Percentiles rank a stretch among this genome's conserved stretches.
Evolutionary conservation across 2,888 invertebrate species (phyloP).

Genomic region (Hirudinaria manillensis): DNA sequence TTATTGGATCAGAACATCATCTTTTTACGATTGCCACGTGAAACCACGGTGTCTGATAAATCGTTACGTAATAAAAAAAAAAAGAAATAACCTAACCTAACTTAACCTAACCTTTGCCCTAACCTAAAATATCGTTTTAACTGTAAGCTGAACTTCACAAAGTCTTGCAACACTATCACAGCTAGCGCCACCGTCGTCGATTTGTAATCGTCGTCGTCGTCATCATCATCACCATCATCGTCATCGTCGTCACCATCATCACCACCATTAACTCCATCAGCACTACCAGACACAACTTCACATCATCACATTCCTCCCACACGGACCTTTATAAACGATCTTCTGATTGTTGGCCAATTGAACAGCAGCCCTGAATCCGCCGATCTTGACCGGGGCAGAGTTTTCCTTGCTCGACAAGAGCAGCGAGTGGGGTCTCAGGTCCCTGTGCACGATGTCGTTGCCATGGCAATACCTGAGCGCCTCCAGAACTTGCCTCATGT

Average conservation of each 20-base stretch:
- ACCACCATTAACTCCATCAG: neutral
- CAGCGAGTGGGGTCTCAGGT: slow-evolving; percentile 93
- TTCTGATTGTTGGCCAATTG: slow-evolving; percentile 57
- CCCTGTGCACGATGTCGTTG: slow-evolving; percentile 85
- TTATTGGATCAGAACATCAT: no score
- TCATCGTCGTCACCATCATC: neutral
- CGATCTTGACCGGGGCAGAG: slow-evolving; percentile 93
- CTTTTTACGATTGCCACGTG: no score
- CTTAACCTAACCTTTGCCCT: no score
- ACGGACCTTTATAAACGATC: slow-evolving; percentile 3
- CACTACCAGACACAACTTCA: neutral
- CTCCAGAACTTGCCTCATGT: slow-evolving; percentile 95
- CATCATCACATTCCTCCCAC: neutral
- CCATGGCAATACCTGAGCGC: slow-evolving; percentile 95
- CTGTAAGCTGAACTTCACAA: no score
- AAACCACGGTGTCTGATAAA: no score
- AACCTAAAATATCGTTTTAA: no score
- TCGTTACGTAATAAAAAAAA: no score
- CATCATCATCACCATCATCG: neutral
- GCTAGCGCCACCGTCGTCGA: neutral
- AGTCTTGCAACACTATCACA: neutral
- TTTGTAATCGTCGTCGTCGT: neutral
- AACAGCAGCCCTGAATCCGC: slow-evolving; percentile 92
- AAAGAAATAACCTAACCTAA: no score
- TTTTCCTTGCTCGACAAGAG: slow-evolving; percentile 83